These are phyloP conservation scores for Pangasius sanitwongsei DNA, from an alignment of 2,797 vertebrate genomes.

Conservation along the genomic window DNA sequence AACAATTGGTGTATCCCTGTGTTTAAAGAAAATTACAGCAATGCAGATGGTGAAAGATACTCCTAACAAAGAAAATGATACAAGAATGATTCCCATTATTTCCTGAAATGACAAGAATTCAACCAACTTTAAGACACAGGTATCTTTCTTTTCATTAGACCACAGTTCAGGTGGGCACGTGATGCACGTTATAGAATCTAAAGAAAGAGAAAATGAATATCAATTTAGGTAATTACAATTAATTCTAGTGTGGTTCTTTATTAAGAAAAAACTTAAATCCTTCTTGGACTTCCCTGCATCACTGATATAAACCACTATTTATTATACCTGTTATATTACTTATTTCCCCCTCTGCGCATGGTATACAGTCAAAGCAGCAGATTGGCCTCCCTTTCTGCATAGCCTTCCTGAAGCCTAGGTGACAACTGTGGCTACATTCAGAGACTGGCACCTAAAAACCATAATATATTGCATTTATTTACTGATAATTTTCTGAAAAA, in stretches of 20 bases:
- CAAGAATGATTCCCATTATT: too few species aligned
- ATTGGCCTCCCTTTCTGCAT: constrained; percentile 67
- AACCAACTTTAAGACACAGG: too few species aligned
- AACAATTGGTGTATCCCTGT: neutral
- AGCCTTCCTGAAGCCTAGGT: constrained; percentile 51
- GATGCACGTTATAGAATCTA: constrained; percentile 7
- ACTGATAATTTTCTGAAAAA: neutral
- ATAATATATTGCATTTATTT: neutral
- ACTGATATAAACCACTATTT: constrained; percentile 46
- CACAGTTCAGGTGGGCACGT: neutral
- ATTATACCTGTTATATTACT: constrained; percentile 48
- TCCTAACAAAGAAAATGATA: too few species aligned
- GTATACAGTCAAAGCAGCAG: constrained; percentile 66
- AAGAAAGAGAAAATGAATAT: neutral
- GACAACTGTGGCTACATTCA: constrained; percentile 47
- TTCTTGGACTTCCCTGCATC: neutral
- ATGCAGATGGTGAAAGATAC: too few species aligned
- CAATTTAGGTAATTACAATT: neutral
- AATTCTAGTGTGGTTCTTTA: too few species aligned
- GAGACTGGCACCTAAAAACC: constrained; percentile 52
- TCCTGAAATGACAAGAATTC: too few species aligned
- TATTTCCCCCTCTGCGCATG: constrained; percentile 72
- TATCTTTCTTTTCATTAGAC: too few species aligned
- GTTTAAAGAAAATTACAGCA: neutral
- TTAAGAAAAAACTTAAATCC: neutral